A percentile compares a stretch with the other conserved stretches of the same genome.
Evolutionary conservation across 2,113 vertebrate species (phyloP).

Genomic region (Trachemys scripta): DNA sequence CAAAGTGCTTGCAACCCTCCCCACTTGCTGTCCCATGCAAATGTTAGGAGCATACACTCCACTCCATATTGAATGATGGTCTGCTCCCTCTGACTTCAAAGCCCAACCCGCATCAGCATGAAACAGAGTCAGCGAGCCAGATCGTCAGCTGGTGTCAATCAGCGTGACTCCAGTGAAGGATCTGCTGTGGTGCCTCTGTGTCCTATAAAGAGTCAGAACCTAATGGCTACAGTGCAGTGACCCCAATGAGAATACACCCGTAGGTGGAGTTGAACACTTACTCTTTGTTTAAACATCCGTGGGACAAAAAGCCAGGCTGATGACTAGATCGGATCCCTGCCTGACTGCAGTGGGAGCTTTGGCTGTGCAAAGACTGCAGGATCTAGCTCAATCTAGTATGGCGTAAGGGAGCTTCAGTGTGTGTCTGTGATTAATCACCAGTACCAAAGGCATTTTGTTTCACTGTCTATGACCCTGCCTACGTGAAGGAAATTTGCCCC

Average conservation of each 20-base stretch:
- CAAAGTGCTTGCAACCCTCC: background rate
- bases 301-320: background rate
- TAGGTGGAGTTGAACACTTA: background rate
- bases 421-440: background rate
- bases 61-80: background rate
- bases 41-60: background rate
- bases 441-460: background rate
- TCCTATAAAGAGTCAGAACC: background rate
- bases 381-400: background rate
- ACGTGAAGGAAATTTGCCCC: background rate
- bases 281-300: background rate
- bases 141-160: background rate
- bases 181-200: background rate
- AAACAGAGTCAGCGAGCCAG: background rate
- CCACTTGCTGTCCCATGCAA: background rate
- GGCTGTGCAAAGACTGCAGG: background rate
- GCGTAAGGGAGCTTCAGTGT: background rate
- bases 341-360: background rate
- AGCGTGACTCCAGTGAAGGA: background rate
- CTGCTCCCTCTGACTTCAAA: background rate
- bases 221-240: background rate
- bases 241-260: background rate
- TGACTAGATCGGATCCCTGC: background rate
- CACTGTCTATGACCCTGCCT: background rate
- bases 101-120: background rate